These are phyloP conservation scores for Thelaira solivaga DNA, from an alignment of 2,888 invertebrate species.

Conservation along the genomic window DNA sequence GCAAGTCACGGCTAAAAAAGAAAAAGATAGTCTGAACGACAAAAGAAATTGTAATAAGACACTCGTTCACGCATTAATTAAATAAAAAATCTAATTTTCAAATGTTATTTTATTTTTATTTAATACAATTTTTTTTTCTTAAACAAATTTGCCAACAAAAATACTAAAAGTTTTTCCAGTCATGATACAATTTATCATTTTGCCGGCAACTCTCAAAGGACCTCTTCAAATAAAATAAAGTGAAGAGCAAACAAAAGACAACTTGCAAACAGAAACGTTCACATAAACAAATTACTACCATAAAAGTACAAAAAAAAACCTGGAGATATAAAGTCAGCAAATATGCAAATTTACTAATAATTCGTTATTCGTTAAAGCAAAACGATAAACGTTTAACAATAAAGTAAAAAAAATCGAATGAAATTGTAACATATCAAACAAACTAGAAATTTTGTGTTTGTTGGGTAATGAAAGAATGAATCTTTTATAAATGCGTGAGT, in stretches of 20 bases:
- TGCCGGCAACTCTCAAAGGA: slow-evolving; percentile 55
- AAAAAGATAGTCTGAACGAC: too few relatives aligned
- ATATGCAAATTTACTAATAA: too few relatives aligned
- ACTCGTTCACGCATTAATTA: slow-evolving; percentile 19
- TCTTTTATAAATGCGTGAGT: background rate
- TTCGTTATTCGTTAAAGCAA: too few relatives aligned
- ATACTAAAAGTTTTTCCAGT: slow-evolving; percentile 5
- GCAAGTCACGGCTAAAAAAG: too few relatives aligned
- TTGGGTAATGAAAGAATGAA: slow-evolving; percentile 29
- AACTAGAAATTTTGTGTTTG: too few relatives aligned
- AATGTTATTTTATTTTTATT: slow-evolving; percentile 43
- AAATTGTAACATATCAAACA: too few relatives aligned
- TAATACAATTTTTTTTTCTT: slow-evolving; percentile 34
- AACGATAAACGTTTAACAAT: too few relatives aligned
- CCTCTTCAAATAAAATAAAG: slow-evolving; percentile 35
- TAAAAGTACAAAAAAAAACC: background rate
- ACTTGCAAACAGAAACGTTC: slow-evolving; percentile 5
- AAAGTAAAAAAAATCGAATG: too few relatives aligned
- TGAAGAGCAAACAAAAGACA: slow-evolving; percentile 13
- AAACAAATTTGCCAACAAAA: slow-evolving; percentile 15
- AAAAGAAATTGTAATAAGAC: slow-evolving; percentile 7
- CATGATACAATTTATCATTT: slow-evolving; percentile 61
- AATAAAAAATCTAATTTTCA: slow-evolving; percentile 25
- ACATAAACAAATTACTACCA: slow-evolving; percentile 2
- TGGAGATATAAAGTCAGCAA: background rate